Percentiles rank a stretch among this genome's conserved stretches.
Evolutionary conservation across 2,113 vertebrate genomes (phyloP).

Genomic region (Megaceryle torquata): DNA sequence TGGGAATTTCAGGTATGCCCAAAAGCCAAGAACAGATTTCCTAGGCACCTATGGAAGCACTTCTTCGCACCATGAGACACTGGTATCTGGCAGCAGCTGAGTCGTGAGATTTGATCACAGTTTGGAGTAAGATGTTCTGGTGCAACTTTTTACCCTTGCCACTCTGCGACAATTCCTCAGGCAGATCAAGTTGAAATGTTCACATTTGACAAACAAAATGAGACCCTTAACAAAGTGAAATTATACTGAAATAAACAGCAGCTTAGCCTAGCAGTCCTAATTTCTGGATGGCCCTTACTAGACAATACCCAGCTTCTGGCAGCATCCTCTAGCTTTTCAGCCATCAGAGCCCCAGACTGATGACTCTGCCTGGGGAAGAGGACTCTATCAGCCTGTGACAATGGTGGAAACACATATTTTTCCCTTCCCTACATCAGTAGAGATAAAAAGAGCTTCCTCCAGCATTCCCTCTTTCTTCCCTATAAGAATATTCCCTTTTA

Average conservation of each 20-base stretch:
- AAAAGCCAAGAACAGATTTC: background rate
- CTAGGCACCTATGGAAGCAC: background rate
- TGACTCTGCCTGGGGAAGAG: background rate
- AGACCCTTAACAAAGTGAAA: background rate
- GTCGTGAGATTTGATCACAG: background rate
- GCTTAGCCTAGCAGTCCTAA: background rate
- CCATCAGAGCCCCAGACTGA: background rate
- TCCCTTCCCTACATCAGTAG: background rate
- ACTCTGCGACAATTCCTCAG: background rate
- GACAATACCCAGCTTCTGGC: background rate
- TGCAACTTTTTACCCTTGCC: background rate
- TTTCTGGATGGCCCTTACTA: background rate
- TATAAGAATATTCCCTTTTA: background rate
- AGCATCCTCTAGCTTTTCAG: background rate
- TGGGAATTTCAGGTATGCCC: background rate
- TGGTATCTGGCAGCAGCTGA: background rate
- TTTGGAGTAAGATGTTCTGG: fast-evolving
- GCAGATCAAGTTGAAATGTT: background rate
- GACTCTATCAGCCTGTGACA: background rate
- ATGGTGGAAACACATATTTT: background rate
- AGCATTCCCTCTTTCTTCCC: background rate
- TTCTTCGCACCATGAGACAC: background rate
- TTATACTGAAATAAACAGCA: background rate
- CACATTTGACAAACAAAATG: background rate
- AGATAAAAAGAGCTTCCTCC: background rate